These are phyloP conservation scores for Mycteria americana DNA, from an alignment of 2,797 vertebrate genomes.

Conservation along the genomic window DNA sequence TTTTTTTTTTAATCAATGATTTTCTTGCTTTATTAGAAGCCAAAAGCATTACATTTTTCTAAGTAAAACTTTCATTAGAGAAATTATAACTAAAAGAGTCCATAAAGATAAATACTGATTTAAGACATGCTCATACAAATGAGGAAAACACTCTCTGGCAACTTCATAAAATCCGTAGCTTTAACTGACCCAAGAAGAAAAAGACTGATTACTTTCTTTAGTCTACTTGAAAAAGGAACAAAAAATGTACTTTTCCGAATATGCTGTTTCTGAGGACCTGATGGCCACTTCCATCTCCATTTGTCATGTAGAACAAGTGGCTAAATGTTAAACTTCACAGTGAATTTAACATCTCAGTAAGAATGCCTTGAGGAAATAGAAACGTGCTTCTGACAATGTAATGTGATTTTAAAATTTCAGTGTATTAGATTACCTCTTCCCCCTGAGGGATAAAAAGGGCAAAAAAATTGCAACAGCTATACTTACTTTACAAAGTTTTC, in stretches of 20 bases:
- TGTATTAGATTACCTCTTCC: background rate
- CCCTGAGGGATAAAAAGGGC: background rate
- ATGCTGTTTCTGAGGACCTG: background rate
- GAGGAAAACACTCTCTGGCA: background rate
- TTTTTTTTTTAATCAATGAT: background rate
- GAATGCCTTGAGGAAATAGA: slow-evolving; percentile 8
- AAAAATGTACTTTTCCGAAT: background rate
- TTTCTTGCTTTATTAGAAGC: background rate
- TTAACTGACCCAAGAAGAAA: background rate
- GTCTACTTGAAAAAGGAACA: background rate
- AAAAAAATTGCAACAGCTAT: background rate
- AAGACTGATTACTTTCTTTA: background rate
- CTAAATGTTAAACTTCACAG: slow-evolving; percentile 32
- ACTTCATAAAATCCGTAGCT: background rate
- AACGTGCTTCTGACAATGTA: background rate
- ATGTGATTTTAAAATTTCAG: slow-evolving; percentile 27
- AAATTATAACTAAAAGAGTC: background rate
- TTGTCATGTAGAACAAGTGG: background rate
- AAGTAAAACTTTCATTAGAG: background rate
- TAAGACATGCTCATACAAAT: background rate
- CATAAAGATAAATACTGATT: background rate
- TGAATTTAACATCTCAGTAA: slow-evolving; percentile 18
- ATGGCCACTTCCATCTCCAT: background rate
- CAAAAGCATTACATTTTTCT: background rate
- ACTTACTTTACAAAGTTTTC: background rate